Base-by-base conservation (phyloP, 2,113 vertebrate genomes). In the Chaetops frenatus region DNA sequence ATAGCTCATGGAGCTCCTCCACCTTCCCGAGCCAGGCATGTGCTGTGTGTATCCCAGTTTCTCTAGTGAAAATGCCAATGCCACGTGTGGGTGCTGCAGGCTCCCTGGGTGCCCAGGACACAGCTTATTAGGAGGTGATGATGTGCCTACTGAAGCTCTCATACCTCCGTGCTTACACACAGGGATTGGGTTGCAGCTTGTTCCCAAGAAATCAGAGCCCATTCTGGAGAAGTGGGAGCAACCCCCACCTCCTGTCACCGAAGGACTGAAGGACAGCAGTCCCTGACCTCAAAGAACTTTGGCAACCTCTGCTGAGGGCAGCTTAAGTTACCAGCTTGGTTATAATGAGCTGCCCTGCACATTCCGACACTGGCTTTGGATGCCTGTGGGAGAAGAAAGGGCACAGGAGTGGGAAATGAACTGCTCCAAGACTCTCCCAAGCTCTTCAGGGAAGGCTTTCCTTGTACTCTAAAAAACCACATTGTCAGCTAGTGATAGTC, bases 41-140 rank as follows among this genome's bases (percentile, higher is more conserved):
- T 78, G 74, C 56, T 86, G 57, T 67, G 88, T 33, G 31, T 60
- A 25, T 20, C 61, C 76, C 76, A 86, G 0, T 11, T 42, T 50
- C 89, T 81, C 94, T 89, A 90, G 90, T 92, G 94, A 95, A 96
- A 96, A 96, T 83, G 80, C 94, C 92, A 67, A 56, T 9, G 56
- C 67, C 95, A 80, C 42, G 36, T 94, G 87, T 48, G 2, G 2
- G n/a, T n/a, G 90, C 74, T n/a, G 69, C 85, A 58, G 62, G 29
- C 73, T 85, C 42, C 60, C 65, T 3, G 82, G 60, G n/a, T 38
- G 74, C 66, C 11, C 6, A 7, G 84, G 62, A 53, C 76, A 56
- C 58, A 18, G 88, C 58, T 45, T 94, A 86, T 88, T 87, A 81
- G 79, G 40, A 88, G 82, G 87, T 53, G 86, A 92, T 92, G 96